Percentiles rank a stretch among this genome's conserved stretches.
phyloP scores from a whole-genome alignment of 2,113 vertebrate genomes.

The Pholis gunnellus region DNA sequence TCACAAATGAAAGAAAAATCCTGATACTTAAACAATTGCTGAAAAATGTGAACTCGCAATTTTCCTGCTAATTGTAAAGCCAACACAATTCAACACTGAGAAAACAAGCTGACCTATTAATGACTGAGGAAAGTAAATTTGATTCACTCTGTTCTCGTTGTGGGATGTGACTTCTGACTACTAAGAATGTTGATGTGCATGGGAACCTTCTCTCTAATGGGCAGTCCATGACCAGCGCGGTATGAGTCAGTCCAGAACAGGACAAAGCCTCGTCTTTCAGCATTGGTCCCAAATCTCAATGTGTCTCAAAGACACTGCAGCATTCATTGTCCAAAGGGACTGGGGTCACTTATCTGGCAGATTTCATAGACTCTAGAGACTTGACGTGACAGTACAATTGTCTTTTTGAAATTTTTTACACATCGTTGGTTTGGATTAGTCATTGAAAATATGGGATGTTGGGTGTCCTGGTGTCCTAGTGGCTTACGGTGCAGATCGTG shows the following conservation, averaged over 20 bases:
- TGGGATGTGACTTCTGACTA: background rate
- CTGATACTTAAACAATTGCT: background rate
- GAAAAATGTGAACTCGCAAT: background rate
- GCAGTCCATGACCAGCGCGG: background rate
- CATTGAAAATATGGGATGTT: no score
- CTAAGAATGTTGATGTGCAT: slow-evolving; percentile 21
- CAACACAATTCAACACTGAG: background rate
- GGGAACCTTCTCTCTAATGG: background rate
- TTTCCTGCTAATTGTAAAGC: background rate
- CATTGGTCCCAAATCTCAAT: background rate
- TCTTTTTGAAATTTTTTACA: background rate
- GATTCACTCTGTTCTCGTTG: background rate
- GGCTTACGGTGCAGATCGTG: no score
- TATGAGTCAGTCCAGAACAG: background rate
- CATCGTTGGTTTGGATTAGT: background rate
- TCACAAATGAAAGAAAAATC: background rate
- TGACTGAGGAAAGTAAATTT: background rate
- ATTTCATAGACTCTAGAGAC: background rate
- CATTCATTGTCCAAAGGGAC: slow-evolving; percentile 1
- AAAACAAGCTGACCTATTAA: background rate
- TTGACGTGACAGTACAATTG: background rate
- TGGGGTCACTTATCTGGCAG: background rate
- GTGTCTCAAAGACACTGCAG: background rate
- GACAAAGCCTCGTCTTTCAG: slow-evolving; percentile 15
- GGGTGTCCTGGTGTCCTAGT: background rate